Percentiles rank a stretch among this genome's conserved stretches.
Conservation (phyloP, 2,888 invertebrate species). For the Zele albiditarsus region DNA sequence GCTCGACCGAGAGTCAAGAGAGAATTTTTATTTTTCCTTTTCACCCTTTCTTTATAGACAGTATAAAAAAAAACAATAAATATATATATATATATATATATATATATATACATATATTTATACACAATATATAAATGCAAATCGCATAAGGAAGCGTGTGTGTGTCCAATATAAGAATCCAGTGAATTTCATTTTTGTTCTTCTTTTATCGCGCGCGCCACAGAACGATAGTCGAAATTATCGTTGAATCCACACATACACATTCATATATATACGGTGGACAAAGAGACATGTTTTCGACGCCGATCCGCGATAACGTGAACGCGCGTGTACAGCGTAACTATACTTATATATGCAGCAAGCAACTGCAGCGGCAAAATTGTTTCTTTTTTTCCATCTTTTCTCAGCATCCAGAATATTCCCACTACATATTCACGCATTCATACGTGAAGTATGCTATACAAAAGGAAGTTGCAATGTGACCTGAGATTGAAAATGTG, state of each 20-base stretch:
- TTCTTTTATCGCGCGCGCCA: slow-evolving; percentile 18
- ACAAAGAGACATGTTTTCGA: slow-evolving; percentile 41
- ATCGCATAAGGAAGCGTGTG: neutral
- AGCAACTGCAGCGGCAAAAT: slow-evolving; percentile 24
- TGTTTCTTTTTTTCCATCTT: slow-evolving; percentile 22
- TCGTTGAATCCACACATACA: slow-evolving; percentile 27
- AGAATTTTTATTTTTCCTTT: slow-evolving; percentile 35
- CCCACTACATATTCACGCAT: neutral
- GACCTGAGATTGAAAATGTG: slow-evolving; percentile 16
- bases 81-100: neutral
- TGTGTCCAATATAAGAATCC: slow-evolving; percentile 27
- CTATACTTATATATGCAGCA: slow-evolving; percentile 9
- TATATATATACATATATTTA: slow-evolving; percentile 2
- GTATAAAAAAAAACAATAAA: neutral
- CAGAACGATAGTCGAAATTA: slow-evolving; percentile 38
- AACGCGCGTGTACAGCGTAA: slow-evolving; percentile 1
- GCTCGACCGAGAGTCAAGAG: slow-evolving; percentile 43
- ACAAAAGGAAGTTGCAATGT: slow-evolving; percentile 23
- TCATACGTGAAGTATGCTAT: slow-evolving; percentile 16
- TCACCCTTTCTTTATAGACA: slow-evolving; percentile 11
- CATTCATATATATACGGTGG: neutral
- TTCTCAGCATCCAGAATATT: slow-evolving; percentile 28
- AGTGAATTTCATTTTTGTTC: slow-evolving; percentile 1
- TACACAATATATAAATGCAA: slow-evolving; percentile 13
- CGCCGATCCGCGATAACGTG: slow-evolving; percentile 39